Evolutionary conservation across 2,797 vertebrate genomes (phyloP), one percentile per base, ranked within the genome.

Genomic region (Pseudomugil tenellus): DNA sequence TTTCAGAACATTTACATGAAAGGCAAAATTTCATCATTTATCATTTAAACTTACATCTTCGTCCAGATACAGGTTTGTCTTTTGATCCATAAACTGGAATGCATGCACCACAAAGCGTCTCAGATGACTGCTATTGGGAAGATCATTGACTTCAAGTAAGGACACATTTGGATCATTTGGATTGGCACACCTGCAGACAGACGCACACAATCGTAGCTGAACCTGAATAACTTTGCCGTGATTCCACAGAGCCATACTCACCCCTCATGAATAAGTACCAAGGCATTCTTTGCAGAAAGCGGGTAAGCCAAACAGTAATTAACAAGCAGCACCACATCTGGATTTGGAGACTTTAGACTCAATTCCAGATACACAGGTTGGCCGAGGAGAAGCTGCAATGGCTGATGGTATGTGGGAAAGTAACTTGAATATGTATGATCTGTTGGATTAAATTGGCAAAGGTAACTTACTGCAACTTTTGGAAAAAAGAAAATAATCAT

Each of bases 221-320:
- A 17, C 2, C 53, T 51, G 3, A 29, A 34, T 2, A 6, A 1
- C n/a, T 2, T 14, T 13, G 1, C 8, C 21, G 5, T 19, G 3
- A 9, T 3, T 21, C 17, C 3, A 52, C 2, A 46, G 0, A 12
- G 13, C n/a, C 0, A n/a, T 0, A 0, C 88, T 81, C 80, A 94
- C 94, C 93, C 92, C 62, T 94, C 89, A 82, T 91, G 90, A 48
- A 94, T 19, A 0, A 95, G 84, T 66, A 95, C 87, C 64, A 94
- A 68, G 0, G 88, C 93, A 19, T 86, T 93, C 19, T 14, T 88
- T 14, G 91, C 92, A 3, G 90, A 92, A 1, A 84, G 87, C n/a
- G 94, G 91, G 57, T 92, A 94, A 26, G 94, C 93, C 2, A 94
- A 26, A 72, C 94, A 95, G 77, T 95, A 94, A 46, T 94, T 90